Base-by-base conservation (phyloP, 2,888 invertebrate species). In the Anodontia alba region DNA sequence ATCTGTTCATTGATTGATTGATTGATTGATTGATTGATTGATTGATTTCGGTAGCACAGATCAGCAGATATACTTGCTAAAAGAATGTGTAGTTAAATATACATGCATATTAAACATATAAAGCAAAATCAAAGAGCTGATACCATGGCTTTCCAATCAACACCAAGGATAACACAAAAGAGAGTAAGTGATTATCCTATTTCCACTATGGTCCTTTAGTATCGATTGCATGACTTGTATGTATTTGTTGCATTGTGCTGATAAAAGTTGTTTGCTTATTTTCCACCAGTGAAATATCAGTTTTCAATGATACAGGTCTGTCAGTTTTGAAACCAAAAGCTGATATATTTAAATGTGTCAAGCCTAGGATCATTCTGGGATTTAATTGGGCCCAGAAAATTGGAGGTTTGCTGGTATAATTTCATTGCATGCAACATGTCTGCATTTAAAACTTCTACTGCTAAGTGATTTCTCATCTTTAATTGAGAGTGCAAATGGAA, bases 221-320 rank as follows among this genome's bases (percentile, higher is more conserved):
- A n/a, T n/a, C n/a, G n/a, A n/a, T n/a, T n/a, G n/a, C n/a, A n/a
- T n/a, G n/a, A n/a, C n/a, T n/a, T 84, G 75, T 8, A 86, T 73
- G 42, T 84, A 83, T 17, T 86, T 81, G 54, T 51, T 29, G 36
- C 80, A 83, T 54, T 86, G 83, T 29, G 73, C 38, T 5, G 86
- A 84, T 75, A 84, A 71, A 7, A 43, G 69, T n/a, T 46, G 3
- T 43, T 69, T 69, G 23, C 54, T 54, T n/a, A n/a, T 20, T 54
- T 3, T 54, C n/a, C 54, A 23, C 23, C 23, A 23, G 12, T 54
- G 54, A 5, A 5, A 54, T 20, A 20, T 20, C 12, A 20, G 54
- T 54, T n/a, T 20, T 54, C 54, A 23, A 20, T 8, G 23, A 54
- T 26, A 12, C 7, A 54, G 12, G 26, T 26, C 23, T 26, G 20